A percentile compares a stretch with the other conserved stretches of the same genome.
These are phyloP conservation scores for Apodemia duryi DNA, from an alignment of 2,888 invertebrate species.

Conservation along the genomic window DNA sequence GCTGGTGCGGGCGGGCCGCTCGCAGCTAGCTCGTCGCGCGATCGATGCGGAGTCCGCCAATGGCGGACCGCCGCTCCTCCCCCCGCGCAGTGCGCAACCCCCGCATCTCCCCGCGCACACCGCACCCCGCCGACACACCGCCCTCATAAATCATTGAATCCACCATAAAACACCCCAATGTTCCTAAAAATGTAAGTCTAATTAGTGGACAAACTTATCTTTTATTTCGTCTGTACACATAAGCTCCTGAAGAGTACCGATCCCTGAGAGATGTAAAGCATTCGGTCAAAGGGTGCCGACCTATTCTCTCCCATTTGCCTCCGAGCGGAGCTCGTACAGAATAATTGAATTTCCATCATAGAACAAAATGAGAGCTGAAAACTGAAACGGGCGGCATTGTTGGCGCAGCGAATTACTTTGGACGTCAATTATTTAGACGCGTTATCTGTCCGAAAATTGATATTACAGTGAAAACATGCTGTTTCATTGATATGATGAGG, in stretches of 20 bases:
- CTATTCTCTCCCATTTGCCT: constrained; percentile 53
- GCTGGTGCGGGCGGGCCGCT: constrained; percentile 73
- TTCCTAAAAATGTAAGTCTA: constrained; percentile 77
- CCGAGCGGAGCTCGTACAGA: constrained; percentile 62
- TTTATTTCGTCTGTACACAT: constrained; percentile 53
- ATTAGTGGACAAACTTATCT: constrained; percentile 72
- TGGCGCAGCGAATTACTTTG: constrained; percentile 71
- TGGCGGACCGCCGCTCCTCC: constrained; percentile 72
- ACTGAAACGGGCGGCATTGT: constrained; percentile 74
- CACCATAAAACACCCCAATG: constrained; percentile 76
- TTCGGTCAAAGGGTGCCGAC: constrained; percentile 66
- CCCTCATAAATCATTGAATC: constrained; percentile 79
- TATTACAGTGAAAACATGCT: constrained; percentile 50
- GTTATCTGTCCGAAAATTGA: constrained; percentile 56
- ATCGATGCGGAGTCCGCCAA: constrained; percentile 77
- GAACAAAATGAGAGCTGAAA: constrained; percentile 76
- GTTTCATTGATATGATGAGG: constrained; percentile 34
- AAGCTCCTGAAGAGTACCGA: constrained; percentile 38
- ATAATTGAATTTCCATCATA: constrained; percentile 78
- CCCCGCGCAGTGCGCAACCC: constrained; percentile 66
- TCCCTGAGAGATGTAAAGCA: constrained; percentile 56
- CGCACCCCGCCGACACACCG: constrained; percentile 63
- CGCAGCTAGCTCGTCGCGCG: constrained; percentile 68
- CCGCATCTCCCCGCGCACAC: constrained; percentile 46
- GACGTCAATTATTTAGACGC: constrained; percentile 71